A percentile compares a stretch with the other conserved stretches of the same genome.
These are phyloP conservation scores for Apodemia zela DNA, from an alignment of 2,888 invertebrate species.

Conservation along the genomic window DNA sequence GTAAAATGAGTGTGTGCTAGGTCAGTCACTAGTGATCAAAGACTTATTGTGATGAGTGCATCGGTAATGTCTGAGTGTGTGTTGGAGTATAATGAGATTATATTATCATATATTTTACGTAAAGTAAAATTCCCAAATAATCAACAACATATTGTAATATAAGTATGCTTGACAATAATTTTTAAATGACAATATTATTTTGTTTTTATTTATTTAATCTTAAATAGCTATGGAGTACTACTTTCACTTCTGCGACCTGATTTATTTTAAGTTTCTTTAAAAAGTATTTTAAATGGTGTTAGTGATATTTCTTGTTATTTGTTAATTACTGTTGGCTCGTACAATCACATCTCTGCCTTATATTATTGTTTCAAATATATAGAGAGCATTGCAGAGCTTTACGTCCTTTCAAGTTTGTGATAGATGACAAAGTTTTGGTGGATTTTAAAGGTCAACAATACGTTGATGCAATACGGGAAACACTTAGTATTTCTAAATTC, in stretches of 20 bases:
- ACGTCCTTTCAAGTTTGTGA: no score
- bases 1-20: slow-evolving; percentile 33
- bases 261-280: slow-evolving; percentile 70
- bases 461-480: not conserved
- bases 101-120: slow-evolving; percentile 53
- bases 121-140: slow-evolving; percentile 30
- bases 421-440: no score
- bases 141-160: slow-evolving; percentile 3
- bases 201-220: slow-evolving; percentile 45
- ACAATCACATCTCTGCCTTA: slow-evolving; percentile 19
- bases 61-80: slow-evolving; percentile 38
- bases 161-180: slow-evolving; percentile 11
- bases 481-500: no score
- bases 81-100: slow-evolving; percentile 39
- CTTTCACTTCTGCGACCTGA: slow-evolving; percentile 78
- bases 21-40: slow-evolving; percentile 32
- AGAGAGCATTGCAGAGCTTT: not conserved
- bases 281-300: slow-evolving; percentile 18
- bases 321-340: not conserved
- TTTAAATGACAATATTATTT: slow-evolving; percentile 29
- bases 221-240: slow-evolving; percentile 35
- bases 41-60: slow-evolving; percentile 30
- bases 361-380: slow-evolving; percentile 34
- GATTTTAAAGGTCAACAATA: no score
- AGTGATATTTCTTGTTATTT: slow-evolving; percentile 10